phyloP scores from a whole-genome alignment of 2,888 invertebrate species.

The Caprella mutica region DNA sequence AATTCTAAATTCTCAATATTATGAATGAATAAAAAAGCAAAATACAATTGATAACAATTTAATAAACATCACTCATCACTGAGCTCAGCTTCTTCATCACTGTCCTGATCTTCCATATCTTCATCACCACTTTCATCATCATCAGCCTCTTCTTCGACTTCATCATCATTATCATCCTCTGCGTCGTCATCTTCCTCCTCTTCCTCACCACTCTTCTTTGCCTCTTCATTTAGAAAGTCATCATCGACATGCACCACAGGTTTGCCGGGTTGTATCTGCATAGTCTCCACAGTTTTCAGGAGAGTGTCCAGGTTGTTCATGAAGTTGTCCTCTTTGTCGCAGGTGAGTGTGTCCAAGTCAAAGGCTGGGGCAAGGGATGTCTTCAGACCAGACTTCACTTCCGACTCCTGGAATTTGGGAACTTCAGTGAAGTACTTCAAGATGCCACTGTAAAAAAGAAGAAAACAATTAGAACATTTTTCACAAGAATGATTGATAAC shows the following conservation, averaged over 20 bases:
- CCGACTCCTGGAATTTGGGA: slow-evolving; percentile 54
- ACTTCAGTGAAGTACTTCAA: slow-evolving; percentile 79
- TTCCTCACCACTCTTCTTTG: not conserved
- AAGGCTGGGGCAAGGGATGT: slow-evolving; percentile 44
- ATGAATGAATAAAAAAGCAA: no score
- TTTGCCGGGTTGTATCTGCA: no score
- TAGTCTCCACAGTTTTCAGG: no score
- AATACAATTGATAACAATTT: no score
- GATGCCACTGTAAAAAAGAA: slow-evolving; percentile 43
- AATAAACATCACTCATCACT: no score
- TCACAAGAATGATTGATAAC: slow-evolving; percentile 3
- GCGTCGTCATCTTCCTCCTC: no score
- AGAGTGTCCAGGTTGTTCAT: slow-evolving; percentile 8
- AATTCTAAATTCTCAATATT: no score
- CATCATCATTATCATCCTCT: no score
- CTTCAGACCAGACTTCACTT: slow-evolving; percentile 56
- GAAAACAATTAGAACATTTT: not conserved
- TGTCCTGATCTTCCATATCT: not conserved
- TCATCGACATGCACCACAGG: slow-evolving; percentile 7
- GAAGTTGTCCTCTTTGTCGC: not conserved
- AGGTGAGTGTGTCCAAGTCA: slow-evolving; percentile 14
- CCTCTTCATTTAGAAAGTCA: not conserved
- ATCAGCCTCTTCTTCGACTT: no score
- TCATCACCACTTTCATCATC: no score
- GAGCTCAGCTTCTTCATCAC: slow-evolving; percentile 1